Evolutionary conservation across 1,140 invertebrate genomes (phyloP), one percentile per base, ranked within the genome.

Genomic region (Achroia grisella): DNA sequence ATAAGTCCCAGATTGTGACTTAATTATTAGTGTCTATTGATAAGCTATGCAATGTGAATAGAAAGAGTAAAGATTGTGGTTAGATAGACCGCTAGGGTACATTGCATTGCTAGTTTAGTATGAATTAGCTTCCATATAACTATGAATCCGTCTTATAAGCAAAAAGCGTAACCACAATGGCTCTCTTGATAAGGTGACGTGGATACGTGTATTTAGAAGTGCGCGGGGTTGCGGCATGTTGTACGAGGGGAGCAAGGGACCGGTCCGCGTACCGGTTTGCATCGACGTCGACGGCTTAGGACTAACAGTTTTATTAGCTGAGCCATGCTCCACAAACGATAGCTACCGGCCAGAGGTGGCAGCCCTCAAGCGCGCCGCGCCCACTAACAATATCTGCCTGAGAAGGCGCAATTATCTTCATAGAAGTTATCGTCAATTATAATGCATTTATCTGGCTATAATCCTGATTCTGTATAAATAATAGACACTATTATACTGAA

Each of bases 261-360:
- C 74, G 76, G 80, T 82, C 74, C 50, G 52, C 60, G 63, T 71
- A 82, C 80, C 78, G 78, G 78, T 84, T 84, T 77, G 59, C 65
- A 51, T 77, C 75, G 54, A 69, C 71, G 57, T 73, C 62, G 73
- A 47, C 59, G 59, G 62, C 70, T 75, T 72, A 77, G 71, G 69
- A 74, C 68, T 73, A 77, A 80, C 72, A 69, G 78, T 82, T 81
- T 80, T 75, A 80, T 79, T 79, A 82, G 76, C 66, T 59, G 59
- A 71, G 76, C 68, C 54, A 63, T 73, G 75, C 69, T 77, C 73
- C 70, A 79, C 71, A 72, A 80, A 79, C 60, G 64, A 70, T 62
- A 52, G 61, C 63, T 62, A 69, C 61, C 44, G 56, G 41, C 61
- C 58, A 52, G 33, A 49, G 54, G 47, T 46, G 51, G 36, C 55